A percentile compares a stretch with the other conserved stretches of the same genome.
Evolutionary conservation across 2,888 invertebrate genomes (phyloP).

Genomic region (Ischnus inquisitorius): DNA sequence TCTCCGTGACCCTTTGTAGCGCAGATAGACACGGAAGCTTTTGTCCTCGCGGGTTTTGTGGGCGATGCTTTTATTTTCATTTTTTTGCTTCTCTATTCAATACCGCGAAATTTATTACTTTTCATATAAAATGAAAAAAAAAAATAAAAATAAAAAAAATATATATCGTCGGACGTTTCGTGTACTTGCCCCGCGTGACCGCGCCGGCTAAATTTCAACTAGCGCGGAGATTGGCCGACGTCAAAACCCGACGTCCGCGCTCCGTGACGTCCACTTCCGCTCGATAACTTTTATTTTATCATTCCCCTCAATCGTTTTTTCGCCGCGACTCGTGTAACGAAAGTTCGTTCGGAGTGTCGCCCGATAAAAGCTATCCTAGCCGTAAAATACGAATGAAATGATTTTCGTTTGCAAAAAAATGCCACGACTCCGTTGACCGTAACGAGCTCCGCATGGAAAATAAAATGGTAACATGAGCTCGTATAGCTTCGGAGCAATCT

Average conservation of each 20-base stretch:
- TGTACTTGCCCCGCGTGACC: neutral
- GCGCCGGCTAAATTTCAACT: neutral
- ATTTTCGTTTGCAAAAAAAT: neutral
- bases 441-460: neutral
- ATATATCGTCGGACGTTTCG: conserved; percentile 17
- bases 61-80: neutral
- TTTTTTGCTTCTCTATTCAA: neutral
- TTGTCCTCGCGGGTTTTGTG: conserved; percentile 28
- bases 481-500: too few species aligned
- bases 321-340: neutral
- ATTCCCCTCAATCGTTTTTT: neutral
- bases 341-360: neutral
- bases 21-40: conserved; percentile 28
- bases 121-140: conserved; percentile 4
- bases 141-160: too few species aligned
- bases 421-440: neutral
- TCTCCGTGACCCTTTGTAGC: neutral
- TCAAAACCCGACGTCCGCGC: neutral
- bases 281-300: neutral
- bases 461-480: neutral
- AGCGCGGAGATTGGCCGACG: neutral
- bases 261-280: neutral
- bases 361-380: neutral
- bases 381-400: neutral
- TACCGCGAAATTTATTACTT: conserved; percentile 17